Conservation (phyloP, 1,140 invertebrate species). For the Phocides pigmalion region DNA sequence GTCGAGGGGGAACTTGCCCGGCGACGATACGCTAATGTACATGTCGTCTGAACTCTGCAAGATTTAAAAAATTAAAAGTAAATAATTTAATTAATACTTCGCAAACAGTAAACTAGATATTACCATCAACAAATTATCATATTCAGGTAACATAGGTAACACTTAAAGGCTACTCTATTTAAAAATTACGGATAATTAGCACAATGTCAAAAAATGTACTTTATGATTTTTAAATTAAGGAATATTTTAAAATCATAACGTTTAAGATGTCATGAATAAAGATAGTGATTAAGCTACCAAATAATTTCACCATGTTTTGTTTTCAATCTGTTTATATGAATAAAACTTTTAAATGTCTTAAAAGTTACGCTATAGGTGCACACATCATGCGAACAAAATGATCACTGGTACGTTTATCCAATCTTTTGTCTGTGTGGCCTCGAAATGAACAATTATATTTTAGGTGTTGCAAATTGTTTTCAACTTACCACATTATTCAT, state of each 20-base stretch:
- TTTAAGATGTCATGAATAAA: too few species aligned
- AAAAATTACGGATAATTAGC: too few species aligned
- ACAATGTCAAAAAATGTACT: too few species aligned
- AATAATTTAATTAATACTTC: background rate
- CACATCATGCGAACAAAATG: conserved; percentile 11
- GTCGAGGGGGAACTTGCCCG: conserved; percentile 80
- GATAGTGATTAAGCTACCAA: too few species aligned
- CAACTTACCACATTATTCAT: conserved; percentile 69
- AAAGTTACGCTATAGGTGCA: background rate
- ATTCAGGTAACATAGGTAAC: too few species aligned
- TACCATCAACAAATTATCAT: too few species aligned
- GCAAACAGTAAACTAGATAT: background rate
- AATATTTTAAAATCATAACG: too few species aligned
- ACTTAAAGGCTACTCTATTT: too few species aligned
- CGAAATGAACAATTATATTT: conserved; percentile 1
- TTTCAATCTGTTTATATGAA: background rate
- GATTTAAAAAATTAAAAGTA: conserved; percentile 26
- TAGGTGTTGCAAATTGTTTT: conserved; percentile 7
- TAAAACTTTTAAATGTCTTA: background rate
- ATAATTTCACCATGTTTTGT: too few species aligned
- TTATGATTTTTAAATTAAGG: too few species aligned
- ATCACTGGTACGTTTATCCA: conserved; percentile 8
- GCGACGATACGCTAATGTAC: conserved; percentile 58
- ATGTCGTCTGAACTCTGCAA: conserved; percentile 73
- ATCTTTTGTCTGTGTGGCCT: conserved; percentile 25